These are phyloP conservation scores for Tichodroma muraria DNA, from an alignment of 2,113 vertebrate species.

Conservation along the genomic window DNA sequence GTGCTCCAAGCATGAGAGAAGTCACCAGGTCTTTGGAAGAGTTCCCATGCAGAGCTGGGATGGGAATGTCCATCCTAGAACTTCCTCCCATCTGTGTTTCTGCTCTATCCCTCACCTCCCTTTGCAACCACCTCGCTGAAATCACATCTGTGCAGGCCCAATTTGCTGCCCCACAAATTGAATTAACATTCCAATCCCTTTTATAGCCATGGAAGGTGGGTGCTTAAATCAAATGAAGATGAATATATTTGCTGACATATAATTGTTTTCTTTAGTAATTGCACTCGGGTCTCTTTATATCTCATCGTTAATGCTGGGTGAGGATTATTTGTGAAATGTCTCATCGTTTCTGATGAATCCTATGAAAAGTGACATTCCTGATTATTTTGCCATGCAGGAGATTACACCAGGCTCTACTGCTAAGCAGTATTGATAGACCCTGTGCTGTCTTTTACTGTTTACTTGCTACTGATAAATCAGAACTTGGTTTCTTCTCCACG, in stretches of 20 bases:
- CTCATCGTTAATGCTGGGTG: not conserved
- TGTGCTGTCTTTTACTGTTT: not conserved
- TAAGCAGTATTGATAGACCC: slow-evolving; percentile 18
- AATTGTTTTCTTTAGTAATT: slow-evolving; percentile 54
- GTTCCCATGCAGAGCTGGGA: not conserved
- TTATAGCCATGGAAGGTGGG: not conserved
- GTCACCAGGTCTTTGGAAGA: not conserved
- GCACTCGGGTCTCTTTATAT: not conserved
- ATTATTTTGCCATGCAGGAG: slow-evolving; percentile 10
- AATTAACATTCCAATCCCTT: not conserved
- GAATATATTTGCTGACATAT: slow-evolving; percentile 37
- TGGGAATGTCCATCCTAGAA: not conserved
- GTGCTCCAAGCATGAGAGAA: not conserved
- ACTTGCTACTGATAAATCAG: not conserved
- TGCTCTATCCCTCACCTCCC: not conserved
- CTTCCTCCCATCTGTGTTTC: not conserved
- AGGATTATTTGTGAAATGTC: slow-evolving; percentile 24
- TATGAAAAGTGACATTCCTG: slow-evolving; percentile 38
- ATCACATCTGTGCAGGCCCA: not conserved
- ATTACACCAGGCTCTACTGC: not conserved
- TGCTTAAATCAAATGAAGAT: slow-evolving; percentile 23
- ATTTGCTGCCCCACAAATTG: not conserved
- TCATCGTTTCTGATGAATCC: slow-evolving; percentile 22
- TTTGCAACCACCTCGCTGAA: not conserved
- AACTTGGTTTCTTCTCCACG: not conserved